Base-by-base conservation (phyloP, 2,797 vertebrate genomes). In the Delichon dasypus region DNA sequence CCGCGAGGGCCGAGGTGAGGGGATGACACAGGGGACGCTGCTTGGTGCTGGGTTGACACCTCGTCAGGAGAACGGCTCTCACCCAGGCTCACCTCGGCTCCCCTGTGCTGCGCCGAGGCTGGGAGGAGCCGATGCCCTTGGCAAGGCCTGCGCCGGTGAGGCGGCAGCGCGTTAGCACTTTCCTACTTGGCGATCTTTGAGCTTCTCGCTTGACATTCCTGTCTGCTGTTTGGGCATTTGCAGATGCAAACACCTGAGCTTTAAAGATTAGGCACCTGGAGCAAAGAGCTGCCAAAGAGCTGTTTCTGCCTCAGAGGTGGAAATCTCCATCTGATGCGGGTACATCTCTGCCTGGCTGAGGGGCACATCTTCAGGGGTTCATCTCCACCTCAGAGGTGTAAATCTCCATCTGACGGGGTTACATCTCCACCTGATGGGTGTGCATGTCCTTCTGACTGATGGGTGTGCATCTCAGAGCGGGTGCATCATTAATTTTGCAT, bases 191-290 rank as follows among this genome's bases (percentile, higher is more conserved):
- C 23, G 29, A 9, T 53, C 38, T 77, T 22, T 17, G 71, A 44
- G 38, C 58, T 67, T 64, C 91, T 74, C 40, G 0, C 44, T 62
- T 50, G 66, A 19, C 61, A 16, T 85, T 73, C 40, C 26, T 9
- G 23, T n/a, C 25, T 5, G 68, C 42, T 53, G 7, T 25, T 10
- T 6, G 74, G 26, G 23, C 22, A 50, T 55, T 48, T 61, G 47
- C 36, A 21, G n/a, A 50, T 11, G 48, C 65, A 44, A 66, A n/a
- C 30, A 2, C 8, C 0, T 2, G n/a, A 0, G 7, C n/a, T 64
- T 38, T 27, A 54, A 42, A 22, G 27, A 11, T 7, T 20, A 34
- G 62, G 54, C 5, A 3, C n/a, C 5, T 26, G 32, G 50, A 68
- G 81, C 27, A 17, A 58, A 17, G 5, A 5, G 70, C 26, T 3